Evolutionary conservation across 2,888 invertebrate genomes (phyloP).

Genomic region (Megalurothrips usitatus): DNA sequence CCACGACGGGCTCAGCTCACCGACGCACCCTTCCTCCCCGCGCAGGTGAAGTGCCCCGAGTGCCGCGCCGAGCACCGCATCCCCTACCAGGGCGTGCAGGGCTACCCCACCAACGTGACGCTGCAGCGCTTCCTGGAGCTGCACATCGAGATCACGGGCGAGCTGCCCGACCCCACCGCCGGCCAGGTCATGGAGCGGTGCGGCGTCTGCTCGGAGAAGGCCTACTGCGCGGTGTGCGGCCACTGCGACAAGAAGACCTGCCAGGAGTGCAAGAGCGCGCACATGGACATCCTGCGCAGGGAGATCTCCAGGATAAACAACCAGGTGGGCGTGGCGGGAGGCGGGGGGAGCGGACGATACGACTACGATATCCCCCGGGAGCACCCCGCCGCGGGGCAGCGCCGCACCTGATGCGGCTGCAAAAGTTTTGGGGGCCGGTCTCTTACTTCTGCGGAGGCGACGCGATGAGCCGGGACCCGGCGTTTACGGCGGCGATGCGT

Average conservation of each 20-base stretch:
- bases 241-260: constrained; percentile 98
- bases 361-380: background rate
- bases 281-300: constrained; percentile 89
- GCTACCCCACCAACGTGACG: constrained; percentile 94
- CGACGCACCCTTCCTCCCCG: too few relatives aligned
- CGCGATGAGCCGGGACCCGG: too few relatives aligned
- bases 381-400: background rate
- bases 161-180: constrained; percentile 83
- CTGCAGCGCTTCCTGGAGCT: constrained; percentile 90
- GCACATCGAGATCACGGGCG: constrained; percentile 88
- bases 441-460: too few relatives aligned
- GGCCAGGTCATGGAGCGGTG: constrained; percentile 91
- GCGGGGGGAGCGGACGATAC: too few relatives aligned
- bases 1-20: too few relatives aligned
- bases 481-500: background rate
- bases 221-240: constrained; percentile 80
- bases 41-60: constrained; percentile 93
- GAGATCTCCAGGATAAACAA: constrained; percentile 86
- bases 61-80: constrained; percentile 95
- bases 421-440: too few relatives aligned
- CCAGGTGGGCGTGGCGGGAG: constrained; percentile 53
- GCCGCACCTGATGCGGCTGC: background rate
- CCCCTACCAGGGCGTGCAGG: constrained; percentile 90
- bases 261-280: constrained; percentile 91
- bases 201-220: constrained; percentile 88